Conservation (phyloP, 2,113 vertebrate genomes). For the Phainopepla nitens region DNA sequence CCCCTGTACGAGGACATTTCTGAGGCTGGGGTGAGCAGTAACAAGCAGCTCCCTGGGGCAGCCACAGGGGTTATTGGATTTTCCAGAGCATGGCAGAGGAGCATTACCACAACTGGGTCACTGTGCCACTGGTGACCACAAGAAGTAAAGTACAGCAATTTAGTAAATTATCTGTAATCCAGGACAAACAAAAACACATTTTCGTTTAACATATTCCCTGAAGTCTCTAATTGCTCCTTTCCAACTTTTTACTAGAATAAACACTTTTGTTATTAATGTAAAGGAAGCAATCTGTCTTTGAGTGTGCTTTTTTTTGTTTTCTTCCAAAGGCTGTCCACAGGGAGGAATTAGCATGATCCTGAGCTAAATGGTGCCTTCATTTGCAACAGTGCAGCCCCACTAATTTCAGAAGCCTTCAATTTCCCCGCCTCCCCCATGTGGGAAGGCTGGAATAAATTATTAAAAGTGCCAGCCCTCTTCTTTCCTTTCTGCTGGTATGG, state of each 20-base stretch:
- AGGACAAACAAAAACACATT: neutral
- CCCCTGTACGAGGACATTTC: neutral
- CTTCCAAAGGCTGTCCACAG: neutral
- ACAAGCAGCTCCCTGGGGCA: rapidly evolving
- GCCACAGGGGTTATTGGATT: neutral
- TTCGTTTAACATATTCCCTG: neutral
- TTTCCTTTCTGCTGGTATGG: neutral
- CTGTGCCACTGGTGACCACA: slow-evolving; percentile 7
- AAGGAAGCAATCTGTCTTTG: slow-evolving; percentile 41
- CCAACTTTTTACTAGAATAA: slow-evolving; percentile 23
- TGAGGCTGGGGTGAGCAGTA: rapidly evolving
- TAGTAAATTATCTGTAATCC: neutral
- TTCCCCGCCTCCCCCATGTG: neutral
- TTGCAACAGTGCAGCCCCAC: neutral
- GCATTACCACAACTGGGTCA: neutral
- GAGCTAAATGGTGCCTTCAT: neutral
- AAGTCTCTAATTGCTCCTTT: slow-evolving; percentile 22
- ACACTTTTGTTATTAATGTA: slow-evolving; percentile 20
- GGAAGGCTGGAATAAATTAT: slow-evolving; percentile 3
- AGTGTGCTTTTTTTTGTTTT: neutral
- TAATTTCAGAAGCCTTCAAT: slow-evolving; percentile 1
- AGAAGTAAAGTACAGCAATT: neutral
- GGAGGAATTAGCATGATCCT: slow-evolving; percentile 18
- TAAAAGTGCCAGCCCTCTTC: neutral
- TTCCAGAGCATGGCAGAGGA: neutral